These are phyloP conservation scores for Bombus haemorrhoidalis DNA, from an alignment of 1,140 invertebrate species.

Conservation along the genomic window DNA sequence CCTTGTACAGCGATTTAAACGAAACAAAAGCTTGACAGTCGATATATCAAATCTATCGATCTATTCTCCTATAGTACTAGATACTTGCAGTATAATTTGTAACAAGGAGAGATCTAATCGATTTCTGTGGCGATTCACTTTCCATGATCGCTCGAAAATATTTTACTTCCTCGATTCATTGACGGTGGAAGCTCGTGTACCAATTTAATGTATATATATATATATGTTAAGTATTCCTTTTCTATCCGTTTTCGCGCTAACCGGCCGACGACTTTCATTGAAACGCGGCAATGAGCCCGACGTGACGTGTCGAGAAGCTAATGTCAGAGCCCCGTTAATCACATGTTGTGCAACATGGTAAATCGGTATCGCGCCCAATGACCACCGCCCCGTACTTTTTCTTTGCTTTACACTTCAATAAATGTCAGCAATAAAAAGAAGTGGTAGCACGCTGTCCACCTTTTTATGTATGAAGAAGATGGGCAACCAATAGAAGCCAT, in stretches of 20 bases:
- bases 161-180: neutral
- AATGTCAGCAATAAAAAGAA: neutral
- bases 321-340: constrained; percentile 31
- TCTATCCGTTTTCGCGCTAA: neutral
- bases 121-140: neutral
- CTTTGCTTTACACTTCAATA: constrained; percentile 7
- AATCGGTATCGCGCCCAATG: constrained; percentile 12
- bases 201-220: no score
- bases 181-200: neutral
- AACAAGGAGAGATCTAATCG: neutral
- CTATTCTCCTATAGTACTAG: neutral
- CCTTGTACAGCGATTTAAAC: neutral
- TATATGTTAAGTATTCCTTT: neutral
- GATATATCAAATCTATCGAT: neutral
- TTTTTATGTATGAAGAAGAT: neutral
- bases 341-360: constrained; percentile 21
- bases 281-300: neutral
- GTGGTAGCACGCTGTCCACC: neutral
- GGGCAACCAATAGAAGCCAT: neutral
- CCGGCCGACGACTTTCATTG: neutral
- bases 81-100: neutral
- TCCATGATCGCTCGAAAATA: neutral
- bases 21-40: neutral
- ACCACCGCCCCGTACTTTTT: neutral
- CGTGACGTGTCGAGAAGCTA: neutral